These are phyloP conservation scores for Coreoperca whiteheadi DNA, from an alignment of 2,113 vertebrate species.

Conservation along the genomic window DNA sequence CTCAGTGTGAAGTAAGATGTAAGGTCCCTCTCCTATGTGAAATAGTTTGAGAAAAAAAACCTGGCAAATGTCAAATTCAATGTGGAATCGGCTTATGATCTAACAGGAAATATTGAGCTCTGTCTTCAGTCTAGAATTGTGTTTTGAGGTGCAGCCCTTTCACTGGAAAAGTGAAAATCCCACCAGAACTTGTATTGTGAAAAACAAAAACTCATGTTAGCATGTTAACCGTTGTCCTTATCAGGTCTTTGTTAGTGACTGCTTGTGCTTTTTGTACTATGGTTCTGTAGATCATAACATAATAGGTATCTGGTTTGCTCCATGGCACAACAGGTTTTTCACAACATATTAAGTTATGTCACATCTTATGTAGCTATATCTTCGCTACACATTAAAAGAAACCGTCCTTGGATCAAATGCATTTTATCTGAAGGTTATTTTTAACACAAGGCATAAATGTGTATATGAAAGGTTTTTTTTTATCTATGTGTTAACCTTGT, in stretches of 20 bases:
- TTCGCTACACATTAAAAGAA: not conserved
- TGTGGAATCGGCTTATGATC: slow-evolving; percentile 16
- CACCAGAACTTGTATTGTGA: not conserved
- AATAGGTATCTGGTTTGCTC: not conserved
- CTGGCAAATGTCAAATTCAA: slow-evolving; percentile 37
- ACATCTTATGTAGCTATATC: not conserved
- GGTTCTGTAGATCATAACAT: not conserved
- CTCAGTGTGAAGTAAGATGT: slow-evolving; percentile 14
- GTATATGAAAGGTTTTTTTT: not conserved
- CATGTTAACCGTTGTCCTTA: not conserved
- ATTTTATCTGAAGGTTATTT: slow-evolving; percentile 14
- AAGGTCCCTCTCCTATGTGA: slow-evolving; percentile 17
- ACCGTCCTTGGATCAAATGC: slow-evolving; percentile 1
- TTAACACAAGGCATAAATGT: not conserved
- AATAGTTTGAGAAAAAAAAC: slow-evolving; percentile 30
- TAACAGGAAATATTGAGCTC: slow-evolving; percentile 21
- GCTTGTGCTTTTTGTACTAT: not conserved
- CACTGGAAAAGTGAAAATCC: not conserved
- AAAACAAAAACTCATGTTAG: not conserved
- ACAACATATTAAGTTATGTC: slow-evolving; percentile 9
- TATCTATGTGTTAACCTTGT: slow-evolving; percentile 1
- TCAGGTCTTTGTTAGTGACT: not conserved
- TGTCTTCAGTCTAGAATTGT: slow-evolving; percentile 12
- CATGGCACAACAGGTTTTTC: not conserved
- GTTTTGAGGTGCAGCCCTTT: slow-evolving; percentile 5